Evolutionary conservation across 2,888 invertebrate species (phyloP), one percentile per base, ranked within the genome.

Genomic region (Palloptera scutellata): DNA sequence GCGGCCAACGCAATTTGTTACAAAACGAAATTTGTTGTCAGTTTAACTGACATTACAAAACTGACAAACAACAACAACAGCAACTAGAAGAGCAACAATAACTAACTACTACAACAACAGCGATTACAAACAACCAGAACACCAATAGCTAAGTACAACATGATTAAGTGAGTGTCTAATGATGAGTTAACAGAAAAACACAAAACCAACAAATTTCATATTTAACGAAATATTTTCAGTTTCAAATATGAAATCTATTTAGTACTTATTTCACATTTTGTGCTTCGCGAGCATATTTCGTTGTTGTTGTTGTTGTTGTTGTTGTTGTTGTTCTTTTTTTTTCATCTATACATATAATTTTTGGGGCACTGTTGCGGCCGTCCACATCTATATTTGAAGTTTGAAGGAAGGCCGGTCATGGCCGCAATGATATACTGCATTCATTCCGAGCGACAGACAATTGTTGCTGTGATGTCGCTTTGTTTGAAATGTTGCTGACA

Each of bases 401-500:
- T 41, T 52, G 59, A 57, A 58, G 64, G 30, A 30, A 30, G 30
- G 30, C 30, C 30, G 30, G 30, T 6, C 30, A 30, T 30, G 30
- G 30, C 30, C 30, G 6, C 30, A 30, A 30, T 30, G 30, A 30
- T 30, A 30, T 30, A 30, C 30, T 30, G n/a, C n/a, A n/a, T 30
- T 6, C 30, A 30, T 30, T 4, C 30, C 2, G 6, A 30, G 30
- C 2, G 30, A 30, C 30, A 30, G 30, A 30, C 30, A 30, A 30
- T 30, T 30, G 30, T 30, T 30, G 30, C 30, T 30, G 6, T 30
- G 30, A 68, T 70, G 72, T 79, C 79, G 81, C 76, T 81, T 79
- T 82, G 79, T 81, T 82, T 81, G 81, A 81, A 82, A 82, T 82
- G 79, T 81, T 82, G 81, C 82, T 82, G 81, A 81, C 81, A 82